phyloP scores from a whole-genome alignment of 2,113 vertebrate species.

The Pterophyllum scalare region DNA sequence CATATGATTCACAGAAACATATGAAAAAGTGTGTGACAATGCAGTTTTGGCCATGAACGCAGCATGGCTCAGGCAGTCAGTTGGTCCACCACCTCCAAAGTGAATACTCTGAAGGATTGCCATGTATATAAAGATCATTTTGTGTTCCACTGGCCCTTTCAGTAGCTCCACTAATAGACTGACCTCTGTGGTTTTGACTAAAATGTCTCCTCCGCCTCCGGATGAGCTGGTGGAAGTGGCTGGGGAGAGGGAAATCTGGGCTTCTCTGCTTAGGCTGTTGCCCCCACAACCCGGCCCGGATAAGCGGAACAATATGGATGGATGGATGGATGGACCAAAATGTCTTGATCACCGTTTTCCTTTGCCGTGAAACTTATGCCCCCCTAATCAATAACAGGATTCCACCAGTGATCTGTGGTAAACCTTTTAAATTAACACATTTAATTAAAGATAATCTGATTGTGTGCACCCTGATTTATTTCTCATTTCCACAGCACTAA shows the following conservation, averaged over 20 bases:
- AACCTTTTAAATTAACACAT: background rate
- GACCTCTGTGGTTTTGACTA: background rate
- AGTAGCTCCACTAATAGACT: background rate
- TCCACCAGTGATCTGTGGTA: no score
- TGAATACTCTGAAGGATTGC: background rate
- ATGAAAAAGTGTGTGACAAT: fast-evolving
- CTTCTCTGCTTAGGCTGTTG: no score
- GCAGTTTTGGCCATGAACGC: background rate
- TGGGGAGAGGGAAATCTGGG: no score
- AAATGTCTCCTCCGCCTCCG: background rate
- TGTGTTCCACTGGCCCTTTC: background rate
- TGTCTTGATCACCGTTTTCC: background rate
- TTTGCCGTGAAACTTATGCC: background rate
- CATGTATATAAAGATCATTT: fast-evolving
- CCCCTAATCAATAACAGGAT: no score
- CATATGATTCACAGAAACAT: background rate
- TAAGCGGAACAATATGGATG: no score
- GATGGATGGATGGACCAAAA: no score
- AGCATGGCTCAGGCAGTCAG: background rate
- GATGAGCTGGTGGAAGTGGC: no score
- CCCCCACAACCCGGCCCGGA: no score
- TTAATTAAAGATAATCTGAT: background rate
- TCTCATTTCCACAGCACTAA: fast-evolving
- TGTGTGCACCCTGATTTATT: fast-evolving
- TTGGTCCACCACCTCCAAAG: background rate